Conservation (phyloP, 2,797 vertebrate species). For the Acrossocheilus fasciatus region DNA sequence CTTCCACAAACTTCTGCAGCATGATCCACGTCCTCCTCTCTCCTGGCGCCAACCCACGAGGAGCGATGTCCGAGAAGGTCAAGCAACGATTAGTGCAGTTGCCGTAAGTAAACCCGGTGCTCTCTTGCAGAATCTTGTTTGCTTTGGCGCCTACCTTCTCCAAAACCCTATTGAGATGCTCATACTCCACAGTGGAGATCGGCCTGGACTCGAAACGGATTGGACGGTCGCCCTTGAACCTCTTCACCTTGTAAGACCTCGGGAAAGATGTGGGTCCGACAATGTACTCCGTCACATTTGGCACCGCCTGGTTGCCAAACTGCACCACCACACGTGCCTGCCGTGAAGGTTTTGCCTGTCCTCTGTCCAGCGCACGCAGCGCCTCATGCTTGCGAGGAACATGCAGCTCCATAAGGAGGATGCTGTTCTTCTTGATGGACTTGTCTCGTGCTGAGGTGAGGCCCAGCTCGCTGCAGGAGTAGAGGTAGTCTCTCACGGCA, state of each 20-base stretch:
- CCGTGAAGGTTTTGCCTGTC: conserved; percentile 77
- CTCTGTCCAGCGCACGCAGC: conserved; percentile 80
- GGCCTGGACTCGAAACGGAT: conserved; percentile 83
- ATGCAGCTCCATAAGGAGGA: conserved; percentile 90
- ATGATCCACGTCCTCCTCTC: conserved; percentile 90
- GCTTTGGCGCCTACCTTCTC: conserved; percentile 69
- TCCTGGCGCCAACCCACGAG: conserved; percentile 84
- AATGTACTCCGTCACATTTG: conserved; percentile 87
- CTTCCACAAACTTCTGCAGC: conserved; percentile 87
- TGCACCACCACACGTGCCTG: conserved; percentile 86
- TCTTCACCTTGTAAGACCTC: conserved; percentile 68
- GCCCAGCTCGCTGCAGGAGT: conserved; percentile 75
- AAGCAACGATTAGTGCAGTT: conserved; percentile 85
- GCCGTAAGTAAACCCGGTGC: conserved; percentile 81
- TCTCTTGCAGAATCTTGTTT: conserved; percentile 77
- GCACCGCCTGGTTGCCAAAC: conserved; percentile 81
- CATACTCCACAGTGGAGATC: conserved; percentile 75
- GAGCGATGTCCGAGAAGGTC: conserved; percentile 85
- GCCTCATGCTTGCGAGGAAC: conserved; percentile 85
- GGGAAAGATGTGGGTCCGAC: conserved; percentile 88
- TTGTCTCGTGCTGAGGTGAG: conserved; percentile 68
- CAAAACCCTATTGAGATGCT: conserved; percentile 72
- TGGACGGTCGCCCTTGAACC: conserved; percentile 59
- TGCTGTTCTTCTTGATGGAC: conserved; percentile 84
- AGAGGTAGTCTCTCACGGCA: conserved; percentile 82